Percentiles rank a stretch among this genome's conserved stretches.
Conservation (phyloP, 2,113 vertebrate genomes). For the Naja naja region DNA sequence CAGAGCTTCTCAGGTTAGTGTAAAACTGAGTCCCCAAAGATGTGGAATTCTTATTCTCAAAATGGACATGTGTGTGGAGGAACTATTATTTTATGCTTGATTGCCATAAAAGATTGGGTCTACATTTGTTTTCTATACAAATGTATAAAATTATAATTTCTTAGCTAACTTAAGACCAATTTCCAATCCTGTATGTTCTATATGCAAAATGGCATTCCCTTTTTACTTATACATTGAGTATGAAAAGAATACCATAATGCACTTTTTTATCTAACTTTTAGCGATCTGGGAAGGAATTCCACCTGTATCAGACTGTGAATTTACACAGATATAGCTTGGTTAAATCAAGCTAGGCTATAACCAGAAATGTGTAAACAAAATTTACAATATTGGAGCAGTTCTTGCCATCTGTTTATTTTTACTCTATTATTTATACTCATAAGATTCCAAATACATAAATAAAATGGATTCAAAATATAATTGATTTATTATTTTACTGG, state of each 20-base stretch:
- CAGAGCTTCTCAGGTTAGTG: conserved; percentile 82
- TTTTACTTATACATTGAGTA: background rate
- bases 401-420: background rate
- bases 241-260: background rate
- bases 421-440: background rate
- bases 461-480: background rate
- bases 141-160: background rate
- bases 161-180: background rate
- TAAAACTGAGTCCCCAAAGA: background rate
- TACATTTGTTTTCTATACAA: background rate
- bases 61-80: background rate
- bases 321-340: background rate
- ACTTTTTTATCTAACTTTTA: background rate
- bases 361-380: background rate
- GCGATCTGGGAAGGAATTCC: background rate
- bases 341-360: background rate
- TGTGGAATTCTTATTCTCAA: background rate
- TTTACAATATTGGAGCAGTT: background rate
- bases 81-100: background rate
- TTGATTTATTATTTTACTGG: background rate
- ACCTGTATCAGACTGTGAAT: background rate
- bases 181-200: background rate
- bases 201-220: background rate
- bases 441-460: background rate
- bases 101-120: background rate